Conservation (phyloP, 2,113 vertebrate genomes). For the Fregetta grallaria region DNA sequence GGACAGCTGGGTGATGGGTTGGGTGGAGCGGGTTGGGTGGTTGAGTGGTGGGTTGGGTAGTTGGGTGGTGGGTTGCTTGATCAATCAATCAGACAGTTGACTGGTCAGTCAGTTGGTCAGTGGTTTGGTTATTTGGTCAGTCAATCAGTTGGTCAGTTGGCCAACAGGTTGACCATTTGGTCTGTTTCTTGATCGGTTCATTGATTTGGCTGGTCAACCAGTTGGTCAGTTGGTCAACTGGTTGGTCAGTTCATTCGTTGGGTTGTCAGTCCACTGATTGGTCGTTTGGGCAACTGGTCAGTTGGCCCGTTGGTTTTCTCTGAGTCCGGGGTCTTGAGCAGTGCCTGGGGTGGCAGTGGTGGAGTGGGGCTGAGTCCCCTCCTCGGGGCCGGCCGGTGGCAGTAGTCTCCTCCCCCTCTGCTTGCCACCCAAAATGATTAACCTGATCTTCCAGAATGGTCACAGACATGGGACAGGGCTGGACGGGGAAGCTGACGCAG, state of each 20-base stretch:
- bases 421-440: neutral
- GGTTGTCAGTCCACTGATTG: neutral
- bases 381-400: accelerated
- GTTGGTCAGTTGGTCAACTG: no score
- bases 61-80: neutral
- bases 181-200: neutral
- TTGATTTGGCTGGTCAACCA: neutral
- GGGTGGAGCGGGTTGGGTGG: neutral
- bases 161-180: neutral
- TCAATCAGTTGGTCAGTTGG: neutral
- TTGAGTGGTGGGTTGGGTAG: neutral
- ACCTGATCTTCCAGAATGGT: neutral
- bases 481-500: neutral
- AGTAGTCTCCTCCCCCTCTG: neutral
- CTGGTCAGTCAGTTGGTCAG: neutral
- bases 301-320: neutral
- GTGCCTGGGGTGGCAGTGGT: neutral
- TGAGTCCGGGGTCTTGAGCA: accelerated
- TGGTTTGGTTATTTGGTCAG: neutral
- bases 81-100: neutral
- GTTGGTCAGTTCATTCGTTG: accelerated
- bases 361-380: neutral
- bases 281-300: neutral
- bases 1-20: neutral
- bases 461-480: neutral